phyloP scores from a whole-genome alignment of 1,140 invertebrate genomes.

The Sycobia sp. region DNA sequence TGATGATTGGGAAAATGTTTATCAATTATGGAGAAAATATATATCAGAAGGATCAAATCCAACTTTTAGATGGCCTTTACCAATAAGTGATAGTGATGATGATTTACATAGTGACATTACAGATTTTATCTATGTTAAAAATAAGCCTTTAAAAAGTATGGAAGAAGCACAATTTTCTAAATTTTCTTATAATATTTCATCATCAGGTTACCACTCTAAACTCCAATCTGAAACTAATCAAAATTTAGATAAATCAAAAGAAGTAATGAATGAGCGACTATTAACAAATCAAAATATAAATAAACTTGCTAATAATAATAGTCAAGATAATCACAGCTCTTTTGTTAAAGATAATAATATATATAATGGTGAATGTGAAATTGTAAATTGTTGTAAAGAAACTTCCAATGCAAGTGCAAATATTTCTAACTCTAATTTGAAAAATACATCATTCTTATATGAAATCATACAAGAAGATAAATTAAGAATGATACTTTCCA shows the following conservation, averaged over 20 bases:
- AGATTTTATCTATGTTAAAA: slow-evolving; percentile 36
- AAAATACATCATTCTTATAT: slow-evolving; percentile 32
- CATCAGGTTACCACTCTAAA: slow-evolving; percentile 16
- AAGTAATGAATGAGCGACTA: not conserved
- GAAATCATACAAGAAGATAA: slow-evolving; percentile 44
- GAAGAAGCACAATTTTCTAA: not conserved
- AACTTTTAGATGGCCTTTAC: slow-evolving; percentile 53
- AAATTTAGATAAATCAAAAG: slow-evolving; percentile 5
- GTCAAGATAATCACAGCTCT: not conserved
- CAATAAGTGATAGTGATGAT: slow-evolving; percentile 52
- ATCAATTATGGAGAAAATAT: slow-evolving; percentile 49
- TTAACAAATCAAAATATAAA: not conserved
- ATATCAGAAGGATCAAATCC: slow-evolving; percentile 34
- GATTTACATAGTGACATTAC: slow-evolving; percentile 51
- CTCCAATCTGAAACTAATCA: not conserved
- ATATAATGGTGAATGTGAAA: not conserved
- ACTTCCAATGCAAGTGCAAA: not conserved
- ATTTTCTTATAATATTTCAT: not conserved
- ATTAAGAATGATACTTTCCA: slow-evolving; percentile 41
- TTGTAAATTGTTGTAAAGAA: not conserved
- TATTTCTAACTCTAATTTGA: slow-evolving; percentile 4
- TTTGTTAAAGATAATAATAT: slow-evolving; percentile 1
- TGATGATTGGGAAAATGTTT: slow-evolving; percentile 56
- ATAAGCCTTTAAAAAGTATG: not conserved
- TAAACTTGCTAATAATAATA: slow-evolving; percentile 1